Conservation (phyloP, 2,797 vertebrate genomes). For the Gymnoscopelus braueri region DNA sequence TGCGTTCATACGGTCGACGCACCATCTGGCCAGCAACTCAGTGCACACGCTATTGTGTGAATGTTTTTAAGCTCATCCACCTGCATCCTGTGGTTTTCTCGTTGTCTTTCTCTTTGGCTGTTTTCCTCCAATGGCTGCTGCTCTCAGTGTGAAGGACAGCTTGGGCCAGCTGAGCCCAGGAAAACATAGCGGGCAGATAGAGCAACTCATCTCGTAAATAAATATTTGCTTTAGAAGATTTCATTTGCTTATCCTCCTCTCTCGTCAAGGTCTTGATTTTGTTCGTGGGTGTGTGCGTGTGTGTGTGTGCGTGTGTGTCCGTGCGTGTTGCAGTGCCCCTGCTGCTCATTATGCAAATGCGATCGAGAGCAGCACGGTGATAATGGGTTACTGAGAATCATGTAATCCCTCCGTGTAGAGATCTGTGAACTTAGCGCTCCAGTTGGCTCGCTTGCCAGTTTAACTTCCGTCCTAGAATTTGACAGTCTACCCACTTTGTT, state of each 20-base stretch:
- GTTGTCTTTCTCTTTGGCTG: conserved; percentile 19
- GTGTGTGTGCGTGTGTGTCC: conserved; percentile 2
- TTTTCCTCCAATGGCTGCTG: conserved; percentile 54
- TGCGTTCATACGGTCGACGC: no score
- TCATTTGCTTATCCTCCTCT: conserved; percentile 65
- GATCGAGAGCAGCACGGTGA: neutral
- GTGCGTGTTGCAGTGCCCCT: neutral
- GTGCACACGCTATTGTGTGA: conserved; percentile 20
- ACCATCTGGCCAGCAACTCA: no score
- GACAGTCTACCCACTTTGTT: conserved; percentile 35
- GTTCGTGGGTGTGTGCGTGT: neutral
- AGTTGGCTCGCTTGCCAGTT: conserved; percentile 1
- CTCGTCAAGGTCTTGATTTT: conserved; percentile 52
- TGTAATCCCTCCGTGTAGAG: conserved; percentile 27
- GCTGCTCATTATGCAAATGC: neutral
- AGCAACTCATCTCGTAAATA: conserved; percentile 68
- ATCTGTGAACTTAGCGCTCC: conserved; percentile 2
- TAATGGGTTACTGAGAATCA: conserved; percentile 26
- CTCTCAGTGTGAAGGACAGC: conserved; percentile 68
- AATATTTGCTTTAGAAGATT: conserved; percentile 75
- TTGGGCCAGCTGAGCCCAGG: conserved; percentile 63
- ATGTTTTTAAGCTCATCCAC: neutral
- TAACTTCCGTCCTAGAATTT: conserved; percentile 29
- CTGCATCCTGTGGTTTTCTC: neutral
- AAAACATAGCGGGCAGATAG: conserved; percentile 48